Conservation (phyloP, 53 echinoderm and acorn worm genomes). For the Actinopyga echinites region DNA sequence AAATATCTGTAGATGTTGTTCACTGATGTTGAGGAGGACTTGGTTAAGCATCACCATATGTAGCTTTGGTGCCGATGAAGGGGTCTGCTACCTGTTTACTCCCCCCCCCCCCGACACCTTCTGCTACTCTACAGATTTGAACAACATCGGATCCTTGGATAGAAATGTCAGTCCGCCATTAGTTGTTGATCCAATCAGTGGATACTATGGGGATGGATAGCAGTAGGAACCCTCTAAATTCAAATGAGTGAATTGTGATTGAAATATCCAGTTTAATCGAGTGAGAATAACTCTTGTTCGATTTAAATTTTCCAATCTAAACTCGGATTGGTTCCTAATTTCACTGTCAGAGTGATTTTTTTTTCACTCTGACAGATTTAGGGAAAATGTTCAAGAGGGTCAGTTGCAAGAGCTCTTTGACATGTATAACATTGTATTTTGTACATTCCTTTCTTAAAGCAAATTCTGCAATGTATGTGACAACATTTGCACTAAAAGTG, state of each 20-base stretch:
- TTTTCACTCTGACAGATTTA: no score
- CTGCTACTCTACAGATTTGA: neutral
- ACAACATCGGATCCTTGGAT: conserved; percentile 1
- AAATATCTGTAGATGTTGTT: neutral
- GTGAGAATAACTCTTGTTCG: no score
- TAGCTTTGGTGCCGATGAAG: neutral
- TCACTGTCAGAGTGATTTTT: no score
- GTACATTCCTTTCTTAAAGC: neutral
- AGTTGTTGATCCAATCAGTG: neutral
- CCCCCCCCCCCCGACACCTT: neutral
- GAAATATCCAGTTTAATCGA: no score
- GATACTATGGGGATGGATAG: neutral
- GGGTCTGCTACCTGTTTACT: neutral
- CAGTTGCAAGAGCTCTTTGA: neutral
- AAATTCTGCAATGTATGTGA: neutral
- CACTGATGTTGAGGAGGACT: neutral
- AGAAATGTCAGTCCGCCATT: neutral
- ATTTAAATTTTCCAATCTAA: no score
- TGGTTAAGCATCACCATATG: neutral
- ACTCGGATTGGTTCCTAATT: no score
- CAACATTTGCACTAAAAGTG: neutral
- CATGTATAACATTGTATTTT: neutral
- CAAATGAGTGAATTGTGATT: no score
- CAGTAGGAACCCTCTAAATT: neutral
- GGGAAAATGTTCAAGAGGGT: neutral